A percentile compares a stretch with the other conserved stretches of the same genome.
These are phyloP conservation scores for Agraylea sexmaculata DNA, from an alignment of 1,140 invertebrate genomes.

Conservation along the genomic window DNA sequence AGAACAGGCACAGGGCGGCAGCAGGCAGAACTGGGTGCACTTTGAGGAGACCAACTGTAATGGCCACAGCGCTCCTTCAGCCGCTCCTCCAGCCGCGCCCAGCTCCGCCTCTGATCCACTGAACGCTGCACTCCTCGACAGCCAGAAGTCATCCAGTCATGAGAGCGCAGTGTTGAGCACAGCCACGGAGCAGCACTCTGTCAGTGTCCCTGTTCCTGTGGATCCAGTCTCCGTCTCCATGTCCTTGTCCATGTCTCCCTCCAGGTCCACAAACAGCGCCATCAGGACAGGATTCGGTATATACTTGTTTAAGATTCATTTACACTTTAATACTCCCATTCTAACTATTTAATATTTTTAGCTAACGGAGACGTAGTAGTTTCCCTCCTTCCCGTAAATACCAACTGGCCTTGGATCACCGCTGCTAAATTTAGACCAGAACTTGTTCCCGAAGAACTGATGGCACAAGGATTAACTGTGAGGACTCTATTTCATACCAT, in stretches of 20 bases:
- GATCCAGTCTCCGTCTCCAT: constrained; percentile 29
- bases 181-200: constrained; percentile 31
- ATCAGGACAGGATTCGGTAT: constrained; percentile 42
- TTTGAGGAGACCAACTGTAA: constrained; percentile 36
- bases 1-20: no score
- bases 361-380: constrained; percentile 90
- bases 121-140: constrained; percentile 12
- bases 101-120: constrained; percentile 31
- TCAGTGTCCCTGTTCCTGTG: constrained; percentile 33
- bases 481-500: constrained; percentile 25
- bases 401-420: constrained; percentile 83
- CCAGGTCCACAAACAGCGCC: constrained; percentile 40
- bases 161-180: constrained; percentile 19
- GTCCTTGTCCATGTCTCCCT: constrained; percentile 26
- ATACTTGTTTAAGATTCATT: constrained; percentile 41
- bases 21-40: constrained; percentile 40
- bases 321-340: constrained; percentile 28
- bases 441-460: constrained; percentile 86
- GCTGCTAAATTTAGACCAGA: constrained; percentile 84
- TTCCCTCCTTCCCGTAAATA: constrained; percentile 78
- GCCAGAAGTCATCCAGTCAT: constrained; percentile 15
- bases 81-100: constrained; percentile 39
- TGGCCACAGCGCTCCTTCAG: constrained; percentile 14
- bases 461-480: constrained; percentile 85
- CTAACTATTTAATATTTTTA: constrained; percentile 38